Evolutionary conservation across 2,888 invertebrate species (phyloP), one percentile per base, ranked within the genome.

Genomic region (Trichogramma dendrolimi): DNA sequence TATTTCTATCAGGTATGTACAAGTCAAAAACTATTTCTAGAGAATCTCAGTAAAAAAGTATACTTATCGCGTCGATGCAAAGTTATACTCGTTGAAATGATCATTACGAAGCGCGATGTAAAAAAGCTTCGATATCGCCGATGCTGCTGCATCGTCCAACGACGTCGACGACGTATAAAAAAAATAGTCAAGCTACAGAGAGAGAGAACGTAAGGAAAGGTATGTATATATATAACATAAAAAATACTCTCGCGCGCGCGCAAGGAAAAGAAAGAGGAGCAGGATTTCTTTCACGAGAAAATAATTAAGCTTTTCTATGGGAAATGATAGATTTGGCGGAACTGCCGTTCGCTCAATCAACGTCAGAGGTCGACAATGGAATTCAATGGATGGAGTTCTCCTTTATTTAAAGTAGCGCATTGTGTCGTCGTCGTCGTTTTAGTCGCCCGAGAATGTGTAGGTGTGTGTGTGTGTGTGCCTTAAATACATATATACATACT

Each of bases 261-360:
- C 56, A 47, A 66, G 63, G 64, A 55, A 48, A 57, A 63, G 58
- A 55, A 56, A 64, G 53, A 67, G 66, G 68, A 69, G 70, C 67
- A 68, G 68, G 67, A 67, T 73, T 76, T 77, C 77, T 79, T 78
- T 78, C 75, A 79, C 76, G 75, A 75, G 76, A 77, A 78, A 78
- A 79, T 78, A 78, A 79, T 79, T 79, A 79, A 78, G 76, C 75
- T 79, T 77, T 77, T 78, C 77, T 78, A 78, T 77, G 74, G 68
- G 76, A 75, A 75, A 79, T 78, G 78, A 78, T 78, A 76, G 76
- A 78, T 79, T 78, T 73, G 74, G 70, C 67, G 69, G 68, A 74
- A 70, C 71, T 73, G 71, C 70, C 74, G 71, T 71, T 75, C 77
- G 74, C 70, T 77, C 77, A 76, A 76, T 77, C 79, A 79, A 79